Conservation (phyloP, 1,140 invertebrate species). For the Oryzaephilus surinamensis region DNA sequence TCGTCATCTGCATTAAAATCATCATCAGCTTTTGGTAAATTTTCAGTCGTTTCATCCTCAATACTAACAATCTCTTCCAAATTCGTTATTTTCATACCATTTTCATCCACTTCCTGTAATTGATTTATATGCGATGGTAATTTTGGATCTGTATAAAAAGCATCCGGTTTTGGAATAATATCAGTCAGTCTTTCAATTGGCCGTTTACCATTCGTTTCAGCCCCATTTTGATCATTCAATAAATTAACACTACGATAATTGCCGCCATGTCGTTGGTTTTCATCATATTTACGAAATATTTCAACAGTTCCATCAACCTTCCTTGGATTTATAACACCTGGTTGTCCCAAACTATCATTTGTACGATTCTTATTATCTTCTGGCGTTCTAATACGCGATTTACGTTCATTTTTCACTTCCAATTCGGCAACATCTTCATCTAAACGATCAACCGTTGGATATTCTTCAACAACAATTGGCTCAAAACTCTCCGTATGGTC, state of each 20-base stretch:
- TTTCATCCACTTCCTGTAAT: constrained; percentile 7
- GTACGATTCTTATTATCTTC: not conserved
- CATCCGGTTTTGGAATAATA: constrained; percentile 20
- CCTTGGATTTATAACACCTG: not conserved
- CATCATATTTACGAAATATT: constrained; percentile 18
- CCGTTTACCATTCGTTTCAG: not conserved
- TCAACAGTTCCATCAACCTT: constrained; percentile 12
- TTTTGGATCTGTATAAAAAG: constrained; percentile 21
- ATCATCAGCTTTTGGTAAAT: constrained; percentile 2
- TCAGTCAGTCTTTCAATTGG: constrained; percentile 14
- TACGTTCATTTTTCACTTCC: too few relatives aligned
- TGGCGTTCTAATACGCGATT: too few relatives aligned
- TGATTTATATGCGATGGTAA: constrained; percentile 13
- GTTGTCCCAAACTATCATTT: not conserved
- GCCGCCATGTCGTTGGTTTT: constrained; percentile 20
- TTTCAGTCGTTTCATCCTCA: constrained; percentile 6
- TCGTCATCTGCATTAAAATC: constrained; percentile 8
- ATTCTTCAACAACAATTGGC: too few relatives aligned
- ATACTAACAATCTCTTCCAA: constrained; percentile 6
- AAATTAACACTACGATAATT: constrained; percentile 15
- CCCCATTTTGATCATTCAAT: not conserved
- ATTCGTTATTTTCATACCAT: constrained; percentile 10
- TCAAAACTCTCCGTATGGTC: too few relatives aligned
- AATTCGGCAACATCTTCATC: too few relatives aligned
- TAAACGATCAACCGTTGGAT: too few relatives aligned